Base-by-base conservation (phyloP, 2,888 invertebrate species). In the Leucophenga montana region DNA sequence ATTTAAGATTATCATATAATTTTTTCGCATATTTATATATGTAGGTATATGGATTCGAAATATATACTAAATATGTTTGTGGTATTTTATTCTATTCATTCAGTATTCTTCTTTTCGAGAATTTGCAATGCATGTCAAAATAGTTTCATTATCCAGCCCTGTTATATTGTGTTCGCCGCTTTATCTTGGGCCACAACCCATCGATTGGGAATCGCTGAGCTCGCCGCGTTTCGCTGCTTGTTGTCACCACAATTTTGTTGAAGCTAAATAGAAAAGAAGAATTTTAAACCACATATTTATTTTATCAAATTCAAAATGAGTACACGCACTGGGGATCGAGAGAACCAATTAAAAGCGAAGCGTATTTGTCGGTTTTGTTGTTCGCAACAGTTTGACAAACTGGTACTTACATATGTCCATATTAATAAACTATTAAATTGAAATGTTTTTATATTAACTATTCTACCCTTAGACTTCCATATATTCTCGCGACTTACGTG, bases 361-460 rank as follows among this genome's bases (percentile, higher is more conserved):
- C 91, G 92, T 88, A 90, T 94, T 73, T 95, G 95, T 88, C 91
- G 95, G 77, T 95, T 95, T 88, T 95, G 95, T 88, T 89, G 95
- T 79, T 89, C 91, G 72, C 92, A 92, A 85, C 91, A 92, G 77
- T 91, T 90, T 74, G 33, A 57, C n/a, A 90, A 92, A 69, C 88
- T 95, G 44, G 1, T 27, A 54, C 27, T 27, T 27, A 27, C n/a
- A n/a, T n/a, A n/a, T n/a, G n/a, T n/a, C n/a, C n/a, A 27, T 4
- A 27, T 3, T 4, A 27, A 27, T 3, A 27, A 27, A 27, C 4
- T 27, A 27, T 27, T 2, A 18, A 73, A n/a, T n/a, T n/a, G n/a
- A 22, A 8, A 81, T 82, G 81, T 66, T 74, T 56, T 62, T 66
- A 67, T n/a, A 66, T 59, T 22, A 50, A 39, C 1, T 11, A 5